Conservation (phyloP, 2,888 invertebrate species). For the Drosophila sordidula region DNA sequence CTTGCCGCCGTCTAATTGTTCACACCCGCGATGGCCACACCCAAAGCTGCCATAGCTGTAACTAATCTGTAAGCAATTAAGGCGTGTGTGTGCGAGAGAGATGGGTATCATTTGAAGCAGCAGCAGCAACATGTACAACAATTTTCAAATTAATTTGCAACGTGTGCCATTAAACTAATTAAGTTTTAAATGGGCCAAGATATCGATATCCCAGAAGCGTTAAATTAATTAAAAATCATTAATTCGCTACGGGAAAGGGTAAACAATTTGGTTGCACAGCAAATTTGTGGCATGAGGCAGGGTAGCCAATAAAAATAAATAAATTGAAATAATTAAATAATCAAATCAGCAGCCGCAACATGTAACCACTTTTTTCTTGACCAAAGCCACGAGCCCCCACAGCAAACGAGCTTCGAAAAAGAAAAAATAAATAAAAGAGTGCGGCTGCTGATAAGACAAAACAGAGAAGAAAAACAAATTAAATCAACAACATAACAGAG, state of each 20-base stretch:
- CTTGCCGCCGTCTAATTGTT: slow-evolving; percentile 66
- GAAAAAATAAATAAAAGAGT: slow-evolving; percentile 22
- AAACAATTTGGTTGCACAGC: slow-evolving; percentile 35
- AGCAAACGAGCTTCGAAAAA: slow-evolving; percentile 1
- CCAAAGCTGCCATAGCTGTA: slow-evolving; percentile 54
- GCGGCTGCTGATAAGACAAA: slow-evolving; percentile 47
- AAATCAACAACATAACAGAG: slow-evolving; percentile 28
- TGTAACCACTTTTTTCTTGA: slow-evolving; percentile 21
- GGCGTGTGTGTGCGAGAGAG: slow-evolving; percentile 19
- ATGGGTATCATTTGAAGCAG: slow-evolving; percentile 21
- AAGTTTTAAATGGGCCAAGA: slow-evolving; percentile 50
- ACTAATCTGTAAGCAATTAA: slow-evolving; percentile 76
- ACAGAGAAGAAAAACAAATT: slow-evolving; percentile 8
- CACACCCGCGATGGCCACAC: slow-evolving; percentile 72
- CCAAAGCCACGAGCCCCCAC: slow-evolving; percentile 14
- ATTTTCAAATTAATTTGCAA: slow-evolving; percentile 66
- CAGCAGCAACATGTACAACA: slow-evolving; percentile 18
- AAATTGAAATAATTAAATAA: slow-evolving; percentile 26
- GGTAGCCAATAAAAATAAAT: slow-evolving; percentile 16
- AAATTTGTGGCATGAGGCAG: slow-evolving; percentile 10
- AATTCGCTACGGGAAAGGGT: slow-evolving; percentile 53
- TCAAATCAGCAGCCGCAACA: slow-evolving; percentile 21
- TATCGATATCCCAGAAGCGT: slow-evolving; percentile 27
- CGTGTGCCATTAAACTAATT: slow-evolving; percentile 70
- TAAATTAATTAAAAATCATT: slow-evolving; percentile 51